Percentiles rank a stretch among this genome's conserved stretches.
phyloP scores from a whole-genome alignment of 2,113 vertebrate species.

The Australoheros scitulus region DNA sequence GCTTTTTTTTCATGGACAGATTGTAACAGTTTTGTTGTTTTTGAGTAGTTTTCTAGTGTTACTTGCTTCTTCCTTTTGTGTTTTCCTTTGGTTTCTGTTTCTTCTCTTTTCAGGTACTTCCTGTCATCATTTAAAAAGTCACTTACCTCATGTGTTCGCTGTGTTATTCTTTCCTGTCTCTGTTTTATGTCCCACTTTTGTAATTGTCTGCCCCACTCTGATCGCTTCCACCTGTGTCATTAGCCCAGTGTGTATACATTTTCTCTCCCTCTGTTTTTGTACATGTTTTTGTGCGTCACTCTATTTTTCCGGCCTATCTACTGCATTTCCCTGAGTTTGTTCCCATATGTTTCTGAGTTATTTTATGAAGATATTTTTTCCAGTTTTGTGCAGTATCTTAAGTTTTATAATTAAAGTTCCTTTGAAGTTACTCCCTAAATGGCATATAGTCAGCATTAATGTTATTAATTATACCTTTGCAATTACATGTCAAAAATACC shows the following conservation, averaged over 20 bases:
- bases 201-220: neutral
- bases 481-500: too few relatives aligned
- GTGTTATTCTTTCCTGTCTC: neutral
- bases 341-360: neutral
- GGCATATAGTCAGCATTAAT: fast-evolving
- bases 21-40: too few relatives aligned
- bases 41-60: neutral
- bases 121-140: neutral
- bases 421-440: neutral
- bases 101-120: neutral
- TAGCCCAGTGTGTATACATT: neutral
- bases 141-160: neutral
- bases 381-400: neutral
- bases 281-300: neutral
- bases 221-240: neutral
- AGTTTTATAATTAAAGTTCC: neutral
- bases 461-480: neutral
- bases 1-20: fast-evolving
- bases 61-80: neutral
- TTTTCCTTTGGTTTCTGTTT: neutral
- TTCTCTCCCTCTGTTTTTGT: neutral
- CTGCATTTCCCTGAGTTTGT: neutral
- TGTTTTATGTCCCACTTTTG: neutral
- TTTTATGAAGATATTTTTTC: neutral
- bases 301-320: neutral